Percentiles rank a stretch among this genome's conserved stretches.
Evolutionary conservation across 2,113 vertebrate genomes (phyloP).

Genomic region (Hypanus sabinus): DNA sequence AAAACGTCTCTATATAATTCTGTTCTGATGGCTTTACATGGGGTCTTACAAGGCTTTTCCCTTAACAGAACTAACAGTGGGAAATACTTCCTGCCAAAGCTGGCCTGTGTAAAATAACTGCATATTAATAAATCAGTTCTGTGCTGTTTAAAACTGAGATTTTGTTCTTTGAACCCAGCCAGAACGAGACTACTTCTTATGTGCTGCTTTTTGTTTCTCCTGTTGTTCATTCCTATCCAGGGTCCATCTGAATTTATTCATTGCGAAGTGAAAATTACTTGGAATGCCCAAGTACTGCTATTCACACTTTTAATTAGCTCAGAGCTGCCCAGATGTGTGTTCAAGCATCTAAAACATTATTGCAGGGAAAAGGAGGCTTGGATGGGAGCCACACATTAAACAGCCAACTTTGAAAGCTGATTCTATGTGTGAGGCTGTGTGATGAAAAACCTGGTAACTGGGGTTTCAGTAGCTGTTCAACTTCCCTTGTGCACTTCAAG

Average conservation of each 20-base stretch:
- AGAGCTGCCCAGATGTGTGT: not conserved
- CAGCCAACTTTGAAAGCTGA: constrained; percentile 3
- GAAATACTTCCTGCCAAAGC: not conserved
- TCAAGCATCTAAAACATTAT: not conserved
- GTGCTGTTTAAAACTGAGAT: not conserved
- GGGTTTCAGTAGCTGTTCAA: not conserved
- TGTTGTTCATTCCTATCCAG: not conserved
- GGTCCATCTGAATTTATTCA: constrained; percentile 12
- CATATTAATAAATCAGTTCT: not conserved
- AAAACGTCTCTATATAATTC: too few species aligned
- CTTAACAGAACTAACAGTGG: not conserved
- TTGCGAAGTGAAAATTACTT: not conserved
- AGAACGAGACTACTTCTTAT: not conserved
- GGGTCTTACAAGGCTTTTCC: not conserved
- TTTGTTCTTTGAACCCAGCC: not conserved
- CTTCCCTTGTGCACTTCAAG: not conserved
- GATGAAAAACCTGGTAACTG: not conserved
- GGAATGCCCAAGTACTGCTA: not conserved
- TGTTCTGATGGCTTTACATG: not conserved
- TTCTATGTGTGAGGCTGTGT: not conserved
- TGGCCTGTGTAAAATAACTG: not conserved
- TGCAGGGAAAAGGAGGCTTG: not conserved
- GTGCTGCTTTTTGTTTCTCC: not conserved
- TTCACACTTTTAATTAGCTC: constrained; percentile 6
- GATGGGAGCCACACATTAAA: not conserved